Percentiles rank a stretch among this genome's conserved stretches.
These are phyloP conservation scores for Cyprinella venusta DNA, from an alignment of 2,797 vertebrate genomes.

Conservation along the genomic window DNA sequence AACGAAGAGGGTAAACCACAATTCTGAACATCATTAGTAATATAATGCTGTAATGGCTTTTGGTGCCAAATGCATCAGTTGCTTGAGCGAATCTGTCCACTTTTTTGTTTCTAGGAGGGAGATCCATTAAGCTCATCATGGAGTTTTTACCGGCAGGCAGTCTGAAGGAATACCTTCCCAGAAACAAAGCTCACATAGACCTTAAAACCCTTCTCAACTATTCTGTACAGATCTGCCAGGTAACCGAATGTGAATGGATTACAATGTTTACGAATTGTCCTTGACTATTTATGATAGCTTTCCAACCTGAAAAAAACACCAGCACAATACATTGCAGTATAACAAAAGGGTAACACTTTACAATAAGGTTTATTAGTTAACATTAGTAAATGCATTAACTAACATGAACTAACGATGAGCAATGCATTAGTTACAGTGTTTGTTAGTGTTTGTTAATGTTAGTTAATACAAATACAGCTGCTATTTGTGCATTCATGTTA, in stretches of 20 bases:
- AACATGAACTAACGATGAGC: too few relatives aligned
- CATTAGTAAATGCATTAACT: too few relatives aligned
- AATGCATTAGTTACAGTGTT: too few relatives aligned
- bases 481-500: too few relatives aligned
- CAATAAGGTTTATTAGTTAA: too few relatives aligned
- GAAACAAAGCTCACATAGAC: conserved; percentile 84
- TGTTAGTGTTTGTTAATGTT: too few relatives aligned
- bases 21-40: conserved; percentile 11
- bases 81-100: not conserved
- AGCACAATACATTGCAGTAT: not conserved
- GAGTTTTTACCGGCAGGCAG: conserved; percentile 96
- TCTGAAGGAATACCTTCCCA: conserved; percentile 93
- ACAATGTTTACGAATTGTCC: not conserved
- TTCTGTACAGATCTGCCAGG: conserved; percentile 92
- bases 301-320: not conserved
- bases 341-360: too few relatives aligned
- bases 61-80: not conserved
- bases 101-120: conserved; percentile 80
- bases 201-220: conserved; percentile 89
- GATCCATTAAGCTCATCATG: conserved; percentile 96
- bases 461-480: too few relatives aligned
- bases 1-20: conserved; percentile 86
- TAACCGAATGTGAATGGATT: conserved; percentile 60
- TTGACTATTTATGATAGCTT: not conserved
- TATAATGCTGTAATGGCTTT: not conserved